These are phyloP conservation scores for Augiades crinisus DNA, from an alignment of 2,888 invertebrate species.

Conservation along the genomic window DNA sequence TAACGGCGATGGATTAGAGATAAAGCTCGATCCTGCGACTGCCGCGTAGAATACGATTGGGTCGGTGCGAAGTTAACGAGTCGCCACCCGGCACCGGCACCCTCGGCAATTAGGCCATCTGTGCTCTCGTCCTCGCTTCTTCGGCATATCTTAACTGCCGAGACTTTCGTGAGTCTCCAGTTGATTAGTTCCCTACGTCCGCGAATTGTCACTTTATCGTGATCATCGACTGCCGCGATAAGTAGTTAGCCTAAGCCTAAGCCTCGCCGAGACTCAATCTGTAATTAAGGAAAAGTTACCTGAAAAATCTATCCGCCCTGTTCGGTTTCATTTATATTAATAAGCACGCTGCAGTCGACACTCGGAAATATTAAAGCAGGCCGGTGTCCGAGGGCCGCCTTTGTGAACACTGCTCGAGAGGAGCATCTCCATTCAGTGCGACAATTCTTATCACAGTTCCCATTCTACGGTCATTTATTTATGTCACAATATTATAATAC, in stretches of 20 bases:
- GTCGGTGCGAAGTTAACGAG: neutral
- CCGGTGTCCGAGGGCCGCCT: neutral
- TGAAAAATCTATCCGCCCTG: neutral
- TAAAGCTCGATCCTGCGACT: neutral
- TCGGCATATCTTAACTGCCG: neutral
- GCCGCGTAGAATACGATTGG: neutral
- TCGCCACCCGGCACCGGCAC: neutral
- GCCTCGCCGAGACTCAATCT: neutral
- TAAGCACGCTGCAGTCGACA: neutral
- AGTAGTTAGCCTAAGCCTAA: too few relatives aligned
- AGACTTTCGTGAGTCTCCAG: neutral
- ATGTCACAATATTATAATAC: neutral
- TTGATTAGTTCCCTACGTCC: too few relatives aligned
- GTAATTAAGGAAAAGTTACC: neutral
- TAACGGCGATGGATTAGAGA: neutral
- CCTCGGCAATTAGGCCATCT: neutral
- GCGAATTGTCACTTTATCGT: too few relatives aligned
- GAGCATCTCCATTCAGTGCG: constrained; percentile 2
- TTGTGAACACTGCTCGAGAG: neutral
- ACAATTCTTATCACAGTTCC: neutral
- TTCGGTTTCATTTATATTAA: neutral
- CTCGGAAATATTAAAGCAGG: neutral
- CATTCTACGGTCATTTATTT: neutral
- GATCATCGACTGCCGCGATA: neutral
- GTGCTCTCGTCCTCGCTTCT: neutral